These are phyloP conservation scores for Papilio xuthus DNA, from an alignment of 1,140 invertebrate genomes.

Conservation along the genomic window DNA sequence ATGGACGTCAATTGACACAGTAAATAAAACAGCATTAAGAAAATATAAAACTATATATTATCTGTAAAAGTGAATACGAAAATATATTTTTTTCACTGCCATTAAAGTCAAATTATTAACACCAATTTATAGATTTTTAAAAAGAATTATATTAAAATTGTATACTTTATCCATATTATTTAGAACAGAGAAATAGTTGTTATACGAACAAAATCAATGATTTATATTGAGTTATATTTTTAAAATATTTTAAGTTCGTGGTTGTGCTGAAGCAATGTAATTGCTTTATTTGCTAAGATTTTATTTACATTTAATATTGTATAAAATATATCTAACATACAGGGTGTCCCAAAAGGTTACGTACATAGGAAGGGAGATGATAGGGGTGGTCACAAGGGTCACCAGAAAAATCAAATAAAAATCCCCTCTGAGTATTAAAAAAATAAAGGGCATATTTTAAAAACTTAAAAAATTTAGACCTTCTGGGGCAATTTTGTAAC, in stretches of 20 bases:
- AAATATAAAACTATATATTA: neutral
- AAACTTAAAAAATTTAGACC: too few species aligned
- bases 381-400: too few species aligned
- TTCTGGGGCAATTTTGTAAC: too few species aligned
- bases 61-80: neutral
- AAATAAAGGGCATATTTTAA: too few species aligned
- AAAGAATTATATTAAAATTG: neutral
- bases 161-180: neutral
- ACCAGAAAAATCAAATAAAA: too few species aligned
- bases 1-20: neutral
- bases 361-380: too few species aligned
- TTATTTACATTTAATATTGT: slow-evolving; percentile 43
- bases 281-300: slow-evolving; percentile 54
- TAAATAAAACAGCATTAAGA: slow-evolving; percentile 10
- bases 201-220: neutral
- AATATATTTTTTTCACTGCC: neutral
- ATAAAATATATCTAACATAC: slow-evolving; percentile 36
- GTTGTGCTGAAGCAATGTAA: slow-evolving; percentile 71
- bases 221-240: slow-evolving; percentile 23
- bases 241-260: slow-evolving; percentile 52
- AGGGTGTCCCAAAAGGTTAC: too few species aligned
- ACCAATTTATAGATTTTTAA: too few species aligned
- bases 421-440: too few species aligned
- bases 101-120: neutral
- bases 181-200: neutral